phyloP scores from a whole-genome alignment of 2,888 invertebrate genomes.

The Nymphalis c-album region DNA sequence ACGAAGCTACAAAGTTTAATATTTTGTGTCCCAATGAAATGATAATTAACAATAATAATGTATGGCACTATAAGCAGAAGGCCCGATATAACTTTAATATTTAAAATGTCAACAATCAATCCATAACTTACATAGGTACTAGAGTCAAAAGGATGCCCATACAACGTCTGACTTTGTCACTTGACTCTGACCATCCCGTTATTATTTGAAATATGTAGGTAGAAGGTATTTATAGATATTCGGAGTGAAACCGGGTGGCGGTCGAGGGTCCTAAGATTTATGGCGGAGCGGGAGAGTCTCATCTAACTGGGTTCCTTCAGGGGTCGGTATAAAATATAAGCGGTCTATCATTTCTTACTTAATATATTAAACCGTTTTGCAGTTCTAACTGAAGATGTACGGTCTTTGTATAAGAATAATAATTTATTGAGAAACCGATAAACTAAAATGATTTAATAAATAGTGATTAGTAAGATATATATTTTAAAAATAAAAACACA shows the following conservation, averaged over 20 bases:
- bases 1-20: no score
- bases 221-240: constrained; percentile 79
- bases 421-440: no score
- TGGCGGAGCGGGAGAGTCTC: constrained; percentile 79
- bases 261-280: constrained; percentile 80
- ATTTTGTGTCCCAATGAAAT: no score
- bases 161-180: constrained; percentile 57
- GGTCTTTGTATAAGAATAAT: no score
- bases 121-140: not conserved
- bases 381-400: no score
- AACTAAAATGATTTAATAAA: no score
- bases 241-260: constrained; percentile 79
- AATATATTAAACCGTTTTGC: not conserved
- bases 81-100: no score
- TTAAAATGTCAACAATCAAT: not conserved
- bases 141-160: constrained; percentile 23
- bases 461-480: no score
- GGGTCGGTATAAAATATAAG: constrained; percentile 41
- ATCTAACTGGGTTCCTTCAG: constrained; percentile 75
- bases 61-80: no score
- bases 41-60: no score
- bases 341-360: not conserved
- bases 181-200: constrained; percentile 61
- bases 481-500: no score
- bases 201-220: constrained; percentile 79